Percentiles rank a stretch among this genome's conserved stretches.
Evolutionary conservation across 2,113 vertebrate genomes (phyloP).

Genomic region (Condylura cristata): DNA sequence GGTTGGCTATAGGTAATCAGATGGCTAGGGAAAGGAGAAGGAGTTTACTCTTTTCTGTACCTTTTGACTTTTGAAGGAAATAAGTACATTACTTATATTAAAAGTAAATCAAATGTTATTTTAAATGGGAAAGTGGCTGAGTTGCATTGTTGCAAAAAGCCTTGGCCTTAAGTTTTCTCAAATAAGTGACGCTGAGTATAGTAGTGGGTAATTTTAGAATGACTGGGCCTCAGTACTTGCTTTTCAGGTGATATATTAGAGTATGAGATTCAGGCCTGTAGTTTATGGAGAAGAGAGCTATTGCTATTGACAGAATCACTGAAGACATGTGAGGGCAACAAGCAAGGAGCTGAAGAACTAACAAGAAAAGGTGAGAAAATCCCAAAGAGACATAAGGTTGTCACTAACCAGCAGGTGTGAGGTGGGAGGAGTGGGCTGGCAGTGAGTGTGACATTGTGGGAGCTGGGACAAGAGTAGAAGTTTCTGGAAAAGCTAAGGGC

Average conservation of each 20-base stretch:
- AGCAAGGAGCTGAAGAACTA: fast-evolving
- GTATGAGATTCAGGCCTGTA: background rate
- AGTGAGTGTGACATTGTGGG: fast-evolving
- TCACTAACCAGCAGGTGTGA: background rate
- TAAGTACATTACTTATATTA: background rate
- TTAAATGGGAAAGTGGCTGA: background rate
- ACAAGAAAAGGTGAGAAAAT: background rate
- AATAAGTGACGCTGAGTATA: background rate
- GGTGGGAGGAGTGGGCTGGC: fast-evolving
- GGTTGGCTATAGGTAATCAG: no score
- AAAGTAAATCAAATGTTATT: background rate
- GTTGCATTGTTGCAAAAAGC: background rate
- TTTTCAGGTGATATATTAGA: background rate
- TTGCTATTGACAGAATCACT: background rate
- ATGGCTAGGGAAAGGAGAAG: background rate
- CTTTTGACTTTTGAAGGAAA: background rate
- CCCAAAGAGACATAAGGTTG: background rate
- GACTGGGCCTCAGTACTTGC: background rate
- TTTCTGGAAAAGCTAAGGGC: no score
- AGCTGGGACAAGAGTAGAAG: background rate
- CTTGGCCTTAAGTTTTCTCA: background rate
- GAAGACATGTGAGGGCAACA: background rate
- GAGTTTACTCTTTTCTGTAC: background rate
- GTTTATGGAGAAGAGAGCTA: background rate
- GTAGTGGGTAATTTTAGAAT: background rate